Evolutionary conservation across 2,797 vertebrate genomes (phyloP).

Genomic region (Podargus strigoides): DNA sequence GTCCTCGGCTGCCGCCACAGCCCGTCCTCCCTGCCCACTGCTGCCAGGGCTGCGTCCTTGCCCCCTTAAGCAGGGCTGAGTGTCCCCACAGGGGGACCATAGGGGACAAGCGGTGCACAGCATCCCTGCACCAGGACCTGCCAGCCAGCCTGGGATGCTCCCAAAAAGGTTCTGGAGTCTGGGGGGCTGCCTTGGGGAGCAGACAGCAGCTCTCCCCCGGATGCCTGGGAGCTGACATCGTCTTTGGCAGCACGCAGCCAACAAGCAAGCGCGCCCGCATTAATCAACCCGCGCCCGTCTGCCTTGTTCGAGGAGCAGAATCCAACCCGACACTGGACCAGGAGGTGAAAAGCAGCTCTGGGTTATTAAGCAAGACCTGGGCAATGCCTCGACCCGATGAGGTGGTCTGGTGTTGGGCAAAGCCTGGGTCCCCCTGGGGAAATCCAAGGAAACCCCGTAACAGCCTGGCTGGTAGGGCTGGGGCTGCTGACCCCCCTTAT

Average conservation of each 20-base stretch:
- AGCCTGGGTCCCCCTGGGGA: not conserved
- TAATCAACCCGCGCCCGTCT: not conserved
- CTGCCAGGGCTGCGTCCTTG: not conserved
- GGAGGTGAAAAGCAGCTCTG: not conserved
- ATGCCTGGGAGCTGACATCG: constrained; percentile 42
- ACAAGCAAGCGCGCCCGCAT: not conserved
- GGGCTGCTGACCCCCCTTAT: not conserved
- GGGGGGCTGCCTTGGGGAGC: not conserved
- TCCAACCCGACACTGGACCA: not conserved
- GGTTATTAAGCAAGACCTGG: not conserved
- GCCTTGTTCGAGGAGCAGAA: not conserved
- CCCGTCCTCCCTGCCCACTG: not conserved
- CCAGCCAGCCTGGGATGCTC: not conserved
- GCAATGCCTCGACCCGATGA: not conserved
- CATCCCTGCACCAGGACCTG: not conserved
- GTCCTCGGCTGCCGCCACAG: accelerated
- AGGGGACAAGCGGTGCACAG: not conserved
- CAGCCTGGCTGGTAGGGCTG: not conserved
- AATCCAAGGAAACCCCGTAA: not conserved
- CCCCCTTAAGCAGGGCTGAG: not conserved
- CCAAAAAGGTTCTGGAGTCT: not conserved
- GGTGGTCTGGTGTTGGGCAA: not conserved
- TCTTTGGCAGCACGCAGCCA: not conserved
- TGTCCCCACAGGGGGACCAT: not conserved
- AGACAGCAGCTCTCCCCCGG: not conserved